Evolutionary conservation across 1,140 invertebrate genomes (phyloP).

Genomic region (Heliconius melpomene): DNA sequence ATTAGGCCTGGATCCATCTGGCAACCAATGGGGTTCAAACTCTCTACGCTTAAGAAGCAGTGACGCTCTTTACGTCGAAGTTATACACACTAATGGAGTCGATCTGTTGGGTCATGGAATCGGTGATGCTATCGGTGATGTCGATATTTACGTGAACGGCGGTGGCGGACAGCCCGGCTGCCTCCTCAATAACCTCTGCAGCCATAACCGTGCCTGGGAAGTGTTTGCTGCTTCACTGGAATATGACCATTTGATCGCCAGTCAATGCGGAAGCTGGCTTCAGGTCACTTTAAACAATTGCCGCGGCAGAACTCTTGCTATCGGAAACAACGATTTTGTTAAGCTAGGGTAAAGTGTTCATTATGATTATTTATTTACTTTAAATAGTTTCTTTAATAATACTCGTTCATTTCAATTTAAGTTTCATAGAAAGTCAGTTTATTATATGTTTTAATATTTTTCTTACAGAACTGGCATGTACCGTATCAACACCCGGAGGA

Average conservation of each 20-base stretch:
- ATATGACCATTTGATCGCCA: slow-evolving; percentile 39
- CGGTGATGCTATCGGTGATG: slow-evolving; percentile 70
- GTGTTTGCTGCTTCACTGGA: slow-evolving; percentile 53
- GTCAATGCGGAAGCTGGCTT: slow-evolving; percentile 42
- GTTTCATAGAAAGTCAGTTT: too few species aligned
- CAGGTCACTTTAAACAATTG: slow-evolving; percentile 52
- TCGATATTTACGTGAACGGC: slow-evolving; percentile 89
- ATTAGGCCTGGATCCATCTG: slow-evolving; percentile 59
- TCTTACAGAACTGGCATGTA: slow-evolving; percentile 60
- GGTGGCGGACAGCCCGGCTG: slow-evolving; percentile 88
- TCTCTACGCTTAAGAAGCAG: slow-evolving; percentile 38
- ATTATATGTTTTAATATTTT: slow-evolving; percentile 28
- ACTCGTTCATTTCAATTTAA: too few species aligned
- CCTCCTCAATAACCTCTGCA: slow-evolving; percentile 44
- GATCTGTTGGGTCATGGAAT: slow-evolving; percentile 51
- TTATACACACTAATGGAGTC: slow-evolving; percentile 62
- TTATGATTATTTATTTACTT: background rate
- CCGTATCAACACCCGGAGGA: slow-evolving; percentile 57
- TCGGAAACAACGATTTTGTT: slow-evolving; percentile 47
- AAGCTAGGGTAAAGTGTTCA: slow-evolving; percentile 48
- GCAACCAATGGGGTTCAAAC: slow-evolving; percentile 45
- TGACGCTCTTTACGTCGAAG: slow-evolving; percentile 63
- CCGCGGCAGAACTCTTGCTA: slow-evolving; percentile 34
- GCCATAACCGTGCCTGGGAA: slow-evolving; percentile 62
- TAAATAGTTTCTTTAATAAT: too few species aligned